Percentiles rank a stretch among this genome's conserved stretches.
phyloP scores from a whole-genome alignment of 2,797 vertebrate species.

The Gymnothorax javanicus region DNA sequence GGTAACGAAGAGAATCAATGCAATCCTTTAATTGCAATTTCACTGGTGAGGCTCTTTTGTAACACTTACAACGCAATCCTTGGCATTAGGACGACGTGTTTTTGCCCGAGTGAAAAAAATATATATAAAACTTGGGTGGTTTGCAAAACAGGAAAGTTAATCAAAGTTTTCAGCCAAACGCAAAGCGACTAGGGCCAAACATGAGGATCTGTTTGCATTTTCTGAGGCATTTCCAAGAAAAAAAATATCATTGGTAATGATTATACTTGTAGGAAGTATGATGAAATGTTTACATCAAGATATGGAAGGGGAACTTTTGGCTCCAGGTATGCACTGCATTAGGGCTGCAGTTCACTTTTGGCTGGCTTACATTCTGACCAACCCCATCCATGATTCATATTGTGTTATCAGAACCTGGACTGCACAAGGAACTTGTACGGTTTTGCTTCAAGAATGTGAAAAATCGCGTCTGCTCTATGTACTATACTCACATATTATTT shows the following conservation, averaged over 20 bases:
- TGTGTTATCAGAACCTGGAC: constrained; percentile 29
- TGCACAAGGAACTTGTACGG: constrained; percentile 32
- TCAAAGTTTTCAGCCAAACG: neutral
- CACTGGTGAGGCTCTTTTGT: constrained; percentile 15
- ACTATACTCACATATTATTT: constrained; percentile 24
- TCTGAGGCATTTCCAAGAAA: neutral
- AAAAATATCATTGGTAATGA: neutral
- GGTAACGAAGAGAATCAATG: constrained; percentile 19
- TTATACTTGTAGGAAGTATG: neutral
- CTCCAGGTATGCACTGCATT: neutral
- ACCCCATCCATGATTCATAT: constrained; percentile 41
- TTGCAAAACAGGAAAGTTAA: neutral
- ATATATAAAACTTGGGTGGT: neutral
- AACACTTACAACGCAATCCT: constrained; percentile 11
- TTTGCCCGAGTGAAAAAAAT: neutral
- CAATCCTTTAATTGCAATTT: constrained; percentile 29
- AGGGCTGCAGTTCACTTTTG: constrained; percentile 7
- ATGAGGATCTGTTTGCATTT: neutral
- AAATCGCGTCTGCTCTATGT: constrained; percentile 33
- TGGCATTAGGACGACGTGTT: constrained; percentile 18
- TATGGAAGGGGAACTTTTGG: neutral
- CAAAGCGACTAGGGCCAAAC: neutral
- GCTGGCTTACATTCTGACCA: constrained; percentile 26
- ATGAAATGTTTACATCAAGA: neutral
- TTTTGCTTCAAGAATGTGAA: constrained; percentile 39